Conservation (phyloP, 2,797 vertebrate genomes). For the Anabacerthia variegaticeps region DNA sequence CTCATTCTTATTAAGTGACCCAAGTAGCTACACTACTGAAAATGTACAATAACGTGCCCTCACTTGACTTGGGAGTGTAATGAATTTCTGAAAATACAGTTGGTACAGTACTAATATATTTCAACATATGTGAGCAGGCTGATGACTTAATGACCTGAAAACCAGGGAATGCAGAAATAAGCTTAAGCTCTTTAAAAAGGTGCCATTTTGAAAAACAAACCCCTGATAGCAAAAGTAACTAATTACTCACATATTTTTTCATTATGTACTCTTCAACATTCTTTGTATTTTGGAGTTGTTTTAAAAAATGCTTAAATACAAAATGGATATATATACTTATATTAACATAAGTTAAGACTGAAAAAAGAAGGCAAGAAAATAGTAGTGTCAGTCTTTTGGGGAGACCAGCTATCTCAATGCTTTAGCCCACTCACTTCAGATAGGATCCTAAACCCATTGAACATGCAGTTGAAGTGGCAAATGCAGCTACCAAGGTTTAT, state of each 20-base stretch:
- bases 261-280: background rate
- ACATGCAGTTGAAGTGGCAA: background rate
- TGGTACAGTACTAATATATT: background rate
- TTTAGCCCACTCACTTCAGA: background rate
- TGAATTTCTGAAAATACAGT: background rate
- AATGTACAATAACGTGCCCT: background rate
- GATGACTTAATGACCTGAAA: background rate
- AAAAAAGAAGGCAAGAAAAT: background rate
- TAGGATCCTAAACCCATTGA: background rate
- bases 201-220: background rate
- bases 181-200: background rate
- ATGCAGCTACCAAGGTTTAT: background rate
- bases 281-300: background rate
- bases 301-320: background rate
- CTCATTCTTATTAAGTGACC: background rate
- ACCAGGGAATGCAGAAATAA: background rate
- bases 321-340: background rate
- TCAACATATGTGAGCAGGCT: background rate
- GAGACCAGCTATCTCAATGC: background rate
- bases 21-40: background rate
- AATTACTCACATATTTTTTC: background rate
- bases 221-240: background rate
- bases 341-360: background rate
- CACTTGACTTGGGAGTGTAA: background rate
- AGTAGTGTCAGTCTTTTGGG: background rate